These are phyloP conservation scores for Dysdera silvatica DNA, from an alignment of 1,140 invertebrate species.

Conservation along the genomic window DNA sequence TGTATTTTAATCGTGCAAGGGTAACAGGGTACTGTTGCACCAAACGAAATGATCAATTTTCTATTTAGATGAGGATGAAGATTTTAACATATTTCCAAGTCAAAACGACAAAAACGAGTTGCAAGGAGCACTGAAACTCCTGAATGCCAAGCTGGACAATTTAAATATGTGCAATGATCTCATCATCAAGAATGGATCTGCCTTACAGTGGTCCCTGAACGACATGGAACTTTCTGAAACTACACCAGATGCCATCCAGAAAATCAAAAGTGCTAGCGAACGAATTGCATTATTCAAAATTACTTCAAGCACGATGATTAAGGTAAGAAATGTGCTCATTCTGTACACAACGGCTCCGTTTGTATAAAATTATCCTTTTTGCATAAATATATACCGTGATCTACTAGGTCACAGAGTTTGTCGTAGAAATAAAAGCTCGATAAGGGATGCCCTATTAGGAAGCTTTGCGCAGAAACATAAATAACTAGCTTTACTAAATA, in stretches of 20 bases:
- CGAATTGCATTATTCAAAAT: slow-evolving; percentile 85
- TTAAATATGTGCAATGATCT: slow-evolving; percentile 83
- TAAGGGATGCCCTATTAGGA: neutral
- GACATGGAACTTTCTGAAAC: slow-evolving; percentile 70
- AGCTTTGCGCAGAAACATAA: neutral
- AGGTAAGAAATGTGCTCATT: slow-evolving; percentile 56
- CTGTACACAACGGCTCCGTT: neutral
- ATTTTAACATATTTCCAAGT: slow-evolving; percentile 40
- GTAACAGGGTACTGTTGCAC: neutral
- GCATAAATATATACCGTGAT: neutral
- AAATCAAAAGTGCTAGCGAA: slow-evolving; percentile 74
- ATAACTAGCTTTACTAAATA: neutral
- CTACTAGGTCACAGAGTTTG: neutral
- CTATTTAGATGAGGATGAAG: slow-evolving; percentile 60
- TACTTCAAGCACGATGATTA: slow-evolving; percentile 91
- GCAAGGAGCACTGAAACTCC: slow-evolving; percentile 53
- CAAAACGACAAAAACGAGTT: slow-evolving; percentile 51
- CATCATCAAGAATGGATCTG: slow-evolving; percentile 74
- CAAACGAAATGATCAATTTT: no score
- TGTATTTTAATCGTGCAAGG: neutral
- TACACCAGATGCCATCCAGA: slow-evolving; percentile 50
- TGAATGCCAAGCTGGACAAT: slow-evolving; percentile 66
- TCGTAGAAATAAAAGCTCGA: neutral
- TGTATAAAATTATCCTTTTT: neutral
- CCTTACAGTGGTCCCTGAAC: slow-evolving; percentile 70